Evolutionary conservation across 2,888 invertebrate species (phyloP).

Genomic region (Chalcosyrphus nemorum): DNA sequence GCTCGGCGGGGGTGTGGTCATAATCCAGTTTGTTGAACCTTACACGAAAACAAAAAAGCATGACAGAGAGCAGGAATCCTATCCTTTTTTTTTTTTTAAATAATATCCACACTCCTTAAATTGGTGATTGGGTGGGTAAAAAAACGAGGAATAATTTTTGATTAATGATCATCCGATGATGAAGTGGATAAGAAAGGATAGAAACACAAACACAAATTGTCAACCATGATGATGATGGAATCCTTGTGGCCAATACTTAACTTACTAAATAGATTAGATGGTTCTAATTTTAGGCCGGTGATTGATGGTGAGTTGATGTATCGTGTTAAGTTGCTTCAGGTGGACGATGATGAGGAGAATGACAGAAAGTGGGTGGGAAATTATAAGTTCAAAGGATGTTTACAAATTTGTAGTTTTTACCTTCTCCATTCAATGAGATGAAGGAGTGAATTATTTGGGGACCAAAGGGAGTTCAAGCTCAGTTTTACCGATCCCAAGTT

Average conservation of each 20-base stretch:
- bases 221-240: slow-evolving; percentile 1
- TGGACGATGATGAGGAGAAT: neutral
- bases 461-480: too few species aligned
- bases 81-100: neutral
- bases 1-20: slow-evolving; percentile 35
- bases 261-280: slow-evolving; percentile 32
- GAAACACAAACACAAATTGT: slow-evolving; percentile 42
- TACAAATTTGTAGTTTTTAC: too few species aligned
- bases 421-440: too few species aligned
- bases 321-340: neutral
- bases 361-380: neutral
- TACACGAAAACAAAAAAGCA: neutral
- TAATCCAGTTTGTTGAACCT: slow-evolving; percentile 54
- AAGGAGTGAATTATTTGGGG: too few species aligned
- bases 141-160: slow-evolving; percentile 21
- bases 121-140: slow-evolving; percentile 6
- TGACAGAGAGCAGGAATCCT: neutral
- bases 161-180: slow-evolving; percentile 55
- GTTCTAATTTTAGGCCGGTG: neutral
- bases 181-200: slow-evolving; percentile 31
- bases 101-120: slow-evolving; percentile 29
- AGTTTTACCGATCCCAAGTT: too few species aligned
- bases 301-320: neutral
- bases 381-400: too few species aligned
- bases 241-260: slow-evolving; percentile 7